Conservation (phyloP, 1,140 invertebrate genomes). For the Hyles euphorbiae region DNA sequence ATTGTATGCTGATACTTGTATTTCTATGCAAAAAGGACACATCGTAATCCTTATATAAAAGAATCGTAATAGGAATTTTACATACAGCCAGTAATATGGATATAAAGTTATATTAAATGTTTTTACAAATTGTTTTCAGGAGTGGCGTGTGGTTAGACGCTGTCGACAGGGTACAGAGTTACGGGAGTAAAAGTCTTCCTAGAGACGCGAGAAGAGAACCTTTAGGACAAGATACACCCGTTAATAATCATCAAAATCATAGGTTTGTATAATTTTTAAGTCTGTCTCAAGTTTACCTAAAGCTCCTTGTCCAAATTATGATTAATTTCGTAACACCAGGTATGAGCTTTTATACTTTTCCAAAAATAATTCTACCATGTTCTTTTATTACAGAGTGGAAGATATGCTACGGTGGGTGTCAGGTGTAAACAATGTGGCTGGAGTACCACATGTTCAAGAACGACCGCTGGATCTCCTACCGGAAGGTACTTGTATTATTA, state of each 20-base stretch:
- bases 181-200: slow-evolving; percentile 83
- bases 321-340: too few species aligned
- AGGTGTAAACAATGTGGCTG: slow-evolving; percentile 64
- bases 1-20: too few species aligned
- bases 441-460: slow-evolving; percentile 62
- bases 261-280: slow-evolving; percentile 32
- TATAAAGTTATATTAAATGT: not conserved
- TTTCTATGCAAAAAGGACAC: too few species aligned
- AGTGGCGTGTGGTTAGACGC: slow-evolving; percentile 86
- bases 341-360: too few species aligned
- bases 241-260: slow-evolving; percentile 57
- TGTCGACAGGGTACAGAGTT: slow-evolving; percentile 80
- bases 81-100: too few species aligned
- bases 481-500: slow-evolving; percentile 39
- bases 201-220: slow-evolving; percentile 88
- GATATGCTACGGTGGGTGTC: slow-evolving; percentile 73
- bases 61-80: too few species aligned
- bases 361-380: not conserved
- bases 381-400: slow-evolving; percentile 56
- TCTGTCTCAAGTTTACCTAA: not conserved
- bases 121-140: slow-evolving; percentile 33
- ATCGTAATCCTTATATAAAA: too few species aligned
- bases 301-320: too few species aligned
- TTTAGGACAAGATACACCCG: slow-evolving; percentile 81
- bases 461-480: slow-evolving; percentile 68